phyloP scores from a whole-genome alignment of 2,888 invertebrate species.

The Hoplodrina blanda region DNA sequence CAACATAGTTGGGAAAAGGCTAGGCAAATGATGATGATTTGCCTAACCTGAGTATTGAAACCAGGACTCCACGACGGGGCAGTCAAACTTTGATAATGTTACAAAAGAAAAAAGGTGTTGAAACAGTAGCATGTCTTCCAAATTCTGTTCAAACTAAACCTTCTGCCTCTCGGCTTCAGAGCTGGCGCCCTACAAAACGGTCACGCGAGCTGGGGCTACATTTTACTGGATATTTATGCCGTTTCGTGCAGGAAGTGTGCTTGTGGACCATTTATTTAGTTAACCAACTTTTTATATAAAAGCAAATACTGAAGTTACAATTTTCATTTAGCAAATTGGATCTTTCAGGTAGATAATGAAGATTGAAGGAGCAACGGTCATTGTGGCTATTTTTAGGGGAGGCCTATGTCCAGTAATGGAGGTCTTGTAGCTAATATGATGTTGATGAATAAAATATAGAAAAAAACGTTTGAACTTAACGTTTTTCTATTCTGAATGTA shows the following conservation, averaged over 20 bases:
- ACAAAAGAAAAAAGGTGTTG: neutral
- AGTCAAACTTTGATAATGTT: too few species aligned
- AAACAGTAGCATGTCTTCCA: neutral
- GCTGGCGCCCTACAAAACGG: slow-evolving; percentile 63
- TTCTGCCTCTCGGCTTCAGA: slow-evolving; percentile 37
- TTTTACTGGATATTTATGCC: slow-evolving; percentile 62
- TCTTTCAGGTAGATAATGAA: neutral
- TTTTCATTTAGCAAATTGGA: neutral
- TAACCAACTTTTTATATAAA: slow-evolving; percentile 47
- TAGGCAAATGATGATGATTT: too few species aligned
- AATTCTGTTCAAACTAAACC: slow-evolving; percentile 21
- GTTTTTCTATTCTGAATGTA: too few species aligned
- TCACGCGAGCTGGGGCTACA: slow-evolving; percentile 64
- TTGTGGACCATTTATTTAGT: slow-evolving; percentile 53
- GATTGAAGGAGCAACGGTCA: too few species aligned
- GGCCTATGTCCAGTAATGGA: too few species aligned
- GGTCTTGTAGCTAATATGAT: too few species aligned
- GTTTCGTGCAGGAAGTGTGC: slow-evolving; percentile 59
- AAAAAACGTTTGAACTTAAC: too few species aligned
- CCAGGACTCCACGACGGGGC: too few species aligned
- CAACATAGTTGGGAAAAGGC: too few species aligned
- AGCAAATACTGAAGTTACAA: slow-evolving; percentile 9
- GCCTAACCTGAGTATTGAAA: too few species aligned
- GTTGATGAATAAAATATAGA: too few species aligned
- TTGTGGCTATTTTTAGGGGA: too few species aligned